Evolutionary conservation across 2,797 vertebrate genomes (phyloP).

Genomic region (Hemibagrus guttatus): DNA sequence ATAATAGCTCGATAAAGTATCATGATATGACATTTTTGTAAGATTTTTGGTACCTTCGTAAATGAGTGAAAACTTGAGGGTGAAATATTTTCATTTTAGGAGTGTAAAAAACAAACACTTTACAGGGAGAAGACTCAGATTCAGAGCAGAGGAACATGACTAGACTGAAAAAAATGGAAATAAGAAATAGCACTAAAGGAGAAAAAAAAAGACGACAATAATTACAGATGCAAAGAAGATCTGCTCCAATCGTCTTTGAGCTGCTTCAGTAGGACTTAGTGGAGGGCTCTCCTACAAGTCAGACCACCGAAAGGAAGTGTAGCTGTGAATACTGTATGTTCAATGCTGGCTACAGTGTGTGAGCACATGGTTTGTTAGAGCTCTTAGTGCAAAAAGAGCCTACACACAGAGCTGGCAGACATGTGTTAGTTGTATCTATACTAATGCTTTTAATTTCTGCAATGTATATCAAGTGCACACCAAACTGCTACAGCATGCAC

Average conservation of each 20-base stretch:
- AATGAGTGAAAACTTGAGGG: not conserved
- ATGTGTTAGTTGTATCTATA: constrained; percentile 35
- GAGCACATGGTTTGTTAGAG: not conserved
- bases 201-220: constrained; percentile 55
- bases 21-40: not conserved
- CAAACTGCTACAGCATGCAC: not conserved
- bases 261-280: constrained; percentile 83
- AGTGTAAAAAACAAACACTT: not conserved
- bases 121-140: not conserved
- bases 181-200: constrained; percentile 6
- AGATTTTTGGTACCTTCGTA: not conserved
- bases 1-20: not conserved
- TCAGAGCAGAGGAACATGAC: not conserved
- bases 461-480: constrained; percentile 5
- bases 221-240: constrained; percentile 91
- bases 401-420: not conserved
- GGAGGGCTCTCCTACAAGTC: constrained; percentile 78
- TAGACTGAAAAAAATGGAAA: not conserved
- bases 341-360: not conserved
- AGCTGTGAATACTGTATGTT: not conserved
- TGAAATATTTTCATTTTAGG: not conserved
- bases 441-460: constrained; percentile 27
- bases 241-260: constrained; percentile 87
- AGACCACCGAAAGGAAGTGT: constrained; percentile 65
- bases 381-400: not conserved